Conservation (phyloP, 2,888 invertebrate species). For the Anthrax anthrax region DNA sequence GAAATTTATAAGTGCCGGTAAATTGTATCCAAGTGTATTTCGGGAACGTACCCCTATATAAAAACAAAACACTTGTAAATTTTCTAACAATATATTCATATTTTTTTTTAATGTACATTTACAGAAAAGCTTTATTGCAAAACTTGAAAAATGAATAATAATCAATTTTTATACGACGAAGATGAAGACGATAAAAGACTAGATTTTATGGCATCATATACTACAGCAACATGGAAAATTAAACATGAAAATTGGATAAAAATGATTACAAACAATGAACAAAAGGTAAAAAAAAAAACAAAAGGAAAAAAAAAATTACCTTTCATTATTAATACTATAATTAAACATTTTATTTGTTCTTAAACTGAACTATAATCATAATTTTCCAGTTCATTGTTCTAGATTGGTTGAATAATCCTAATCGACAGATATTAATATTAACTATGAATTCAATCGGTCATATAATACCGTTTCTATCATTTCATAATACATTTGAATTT, state of each 20-base stretch:
- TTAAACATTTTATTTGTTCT: too few relatives aligned
- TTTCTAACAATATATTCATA: too few relatives aligned
- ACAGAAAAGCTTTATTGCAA: too few relatives aligned
- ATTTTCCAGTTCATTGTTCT: slow-evolving; percentile 30
- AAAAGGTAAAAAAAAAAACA: slow-evolving; percentile 38
- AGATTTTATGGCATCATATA: slow-evolving; percentile 63
- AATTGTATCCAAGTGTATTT: too few relatives aligned
- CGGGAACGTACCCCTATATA: too few relatives aligned
- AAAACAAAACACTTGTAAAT: too few relatives aligned
- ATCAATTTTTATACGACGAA: not conserved
- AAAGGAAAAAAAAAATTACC: too few relatives aligned
- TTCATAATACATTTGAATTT: not conserved
- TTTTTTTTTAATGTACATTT: too few relatives aligned
- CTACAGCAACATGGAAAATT: slow-evolving; percentile 56
- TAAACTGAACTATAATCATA: not conserved
- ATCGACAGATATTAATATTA: slow-evolving; percentile 31
- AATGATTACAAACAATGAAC: slow-evolving; percentile 58
- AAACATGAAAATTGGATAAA: slow-evolving; percentile 79
- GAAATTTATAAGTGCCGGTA: too few relatives aligned
- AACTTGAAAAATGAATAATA: too few relatives aligned
- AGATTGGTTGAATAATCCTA: slow-evolving; percentile 32
- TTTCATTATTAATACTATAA: too few relatives aligned
- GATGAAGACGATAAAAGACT: slow-evolving; percentile 40
- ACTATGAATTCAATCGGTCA: slow-evolving; percentile 33
- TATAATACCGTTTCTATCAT: slow-evolving; percentile 32